Percentiles rank a stretch among this genome's conserved stretches.
These are phyloP conservation scores for Lepeophtheirus salmonis DNA, from an alignment of 1,140 invertebrate species.

Conservation along the genomic window DNA sequence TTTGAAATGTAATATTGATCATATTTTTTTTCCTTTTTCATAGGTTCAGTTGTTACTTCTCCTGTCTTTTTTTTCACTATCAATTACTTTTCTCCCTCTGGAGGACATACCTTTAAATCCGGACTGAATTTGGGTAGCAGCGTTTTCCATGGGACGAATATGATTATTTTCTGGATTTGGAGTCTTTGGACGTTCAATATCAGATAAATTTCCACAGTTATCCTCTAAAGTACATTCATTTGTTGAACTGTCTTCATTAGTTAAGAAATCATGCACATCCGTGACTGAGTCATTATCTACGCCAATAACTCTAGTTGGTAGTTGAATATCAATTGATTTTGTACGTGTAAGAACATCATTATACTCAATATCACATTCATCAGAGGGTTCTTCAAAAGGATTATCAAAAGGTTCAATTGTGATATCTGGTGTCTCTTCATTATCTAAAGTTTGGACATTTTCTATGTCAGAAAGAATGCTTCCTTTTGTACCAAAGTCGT, in stretches of 20 bases:
- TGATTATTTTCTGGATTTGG: constrained; percentile 36
- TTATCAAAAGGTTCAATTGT: background rate
- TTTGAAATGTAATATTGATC: background rate
- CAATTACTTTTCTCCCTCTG: constrained; percentile 30
- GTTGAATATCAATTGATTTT: background rate
- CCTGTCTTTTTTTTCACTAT: constrained; percentile 26
- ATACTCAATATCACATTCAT: background rate
- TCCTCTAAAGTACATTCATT: background rate
- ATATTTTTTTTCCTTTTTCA: background rate
- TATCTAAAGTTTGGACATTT: background rate
- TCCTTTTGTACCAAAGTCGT: no score
- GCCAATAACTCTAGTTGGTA: constrained; percentile 27
- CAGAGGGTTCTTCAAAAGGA: background rate
- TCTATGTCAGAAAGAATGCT: background rate
- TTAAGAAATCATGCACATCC: constrained; percentile 30
- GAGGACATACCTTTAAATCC: constrained; percentile 40
- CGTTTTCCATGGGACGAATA: no score
- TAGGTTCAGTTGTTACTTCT: background rate
- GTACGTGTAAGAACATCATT: background rate
- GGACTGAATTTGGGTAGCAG: constrained; percentile 43
- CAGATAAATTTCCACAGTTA: background rate
- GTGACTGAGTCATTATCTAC: constrained; percentile 29
- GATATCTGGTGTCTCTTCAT: background rate
- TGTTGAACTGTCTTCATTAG: constrained; percentile 20
- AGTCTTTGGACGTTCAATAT: constrained; percentile 25